Evolutionary conservation across 64 coral and sea anemone genomes (phyloP).

Genomic region (Exaiptasia diaphana): DNA sequence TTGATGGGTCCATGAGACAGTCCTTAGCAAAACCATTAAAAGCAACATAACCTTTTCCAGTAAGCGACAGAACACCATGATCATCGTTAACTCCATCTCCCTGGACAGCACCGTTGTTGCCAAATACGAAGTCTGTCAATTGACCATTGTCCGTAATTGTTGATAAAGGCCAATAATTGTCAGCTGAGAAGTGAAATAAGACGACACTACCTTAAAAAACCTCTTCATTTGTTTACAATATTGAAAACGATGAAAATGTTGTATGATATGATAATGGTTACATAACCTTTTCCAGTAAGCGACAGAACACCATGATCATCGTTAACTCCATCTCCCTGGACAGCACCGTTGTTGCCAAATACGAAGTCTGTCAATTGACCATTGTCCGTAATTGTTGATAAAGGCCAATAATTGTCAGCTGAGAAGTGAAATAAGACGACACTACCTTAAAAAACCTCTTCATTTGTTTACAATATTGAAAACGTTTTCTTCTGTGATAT

Average conservation of each 20-base stretch:
- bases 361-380: neutral
- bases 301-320: slow-evolving; percentile 14
- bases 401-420: slow-evolving; percentile 17
- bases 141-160: neutral
- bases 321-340: neutral
- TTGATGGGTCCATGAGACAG: neutral
- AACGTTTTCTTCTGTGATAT: too few species aligned
- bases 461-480: too few species aligned
- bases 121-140: neutral
- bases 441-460: too few species aligned
- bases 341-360: neutral
- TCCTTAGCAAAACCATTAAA: neutral
- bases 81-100: slow-evolving; percentile 11
- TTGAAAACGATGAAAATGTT: too few species aligned
- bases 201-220: too few species aligned
- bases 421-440: too few species aligned
- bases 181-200: too few species aligned
- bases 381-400: neutral
- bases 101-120: neutral
- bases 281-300: slow-evolving; percentile 6
- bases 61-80: neutral
- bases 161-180: slow-evolving; percentile 13
- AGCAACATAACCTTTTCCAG: slow-evolving; percentile 9
- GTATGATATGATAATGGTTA: too few species aligned
- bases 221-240: too few species aligned